These are phyloP conservation scores for Osmerus eperlanus DNA, from an alignment of 2,113 vertebrate genomes.

Conservation along the genomic window DNA sequence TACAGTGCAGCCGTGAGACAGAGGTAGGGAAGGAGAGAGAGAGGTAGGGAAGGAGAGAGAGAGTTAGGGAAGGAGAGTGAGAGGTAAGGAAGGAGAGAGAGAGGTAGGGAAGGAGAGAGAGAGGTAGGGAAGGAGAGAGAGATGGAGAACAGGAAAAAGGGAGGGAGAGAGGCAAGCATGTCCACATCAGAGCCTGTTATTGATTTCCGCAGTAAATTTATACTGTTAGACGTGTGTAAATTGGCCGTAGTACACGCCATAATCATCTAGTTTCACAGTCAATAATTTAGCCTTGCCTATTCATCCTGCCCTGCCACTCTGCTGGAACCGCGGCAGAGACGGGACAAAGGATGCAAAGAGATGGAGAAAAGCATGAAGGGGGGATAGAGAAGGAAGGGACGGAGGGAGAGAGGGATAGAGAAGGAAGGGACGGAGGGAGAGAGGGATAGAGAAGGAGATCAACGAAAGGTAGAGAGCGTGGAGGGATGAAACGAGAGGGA, in stretches of 20 bases:
- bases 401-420: too few relatives aligned
- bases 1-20: neutral
- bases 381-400: neutral
- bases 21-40: neutral
- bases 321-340: neutral
- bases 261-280: constrained; percentile 33
- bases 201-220: constrained; percentile 41
- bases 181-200: constrained; percentile 24
- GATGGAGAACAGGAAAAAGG: neutral
- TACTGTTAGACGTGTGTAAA: constrained; percentile 27
- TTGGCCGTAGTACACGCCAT: constrained; percentile 25
- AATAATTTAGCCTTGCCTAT: constrained; percentile 21
- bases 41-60: neutral
- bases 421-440: neutral
- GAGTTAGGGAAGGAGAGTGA: neutral
- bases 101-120: neutral
- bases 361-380: constrained; percentile 37
- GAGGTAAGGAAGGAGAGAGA: constrained; percentile 1
- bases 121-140: constrained; percentile 1
- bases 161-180: neutral
- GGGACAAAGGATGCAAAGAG: neutral
- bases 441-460: neutral
- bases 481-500: constrained; percentile 7
- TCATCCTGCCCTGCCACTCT: constrained; percentile 5
- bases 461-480: too few relatives aligned